Evolutionary conservation across 2,113 vertebrate species (phyloP).

Genomic region (Odocoileus hemionus): DNA sequence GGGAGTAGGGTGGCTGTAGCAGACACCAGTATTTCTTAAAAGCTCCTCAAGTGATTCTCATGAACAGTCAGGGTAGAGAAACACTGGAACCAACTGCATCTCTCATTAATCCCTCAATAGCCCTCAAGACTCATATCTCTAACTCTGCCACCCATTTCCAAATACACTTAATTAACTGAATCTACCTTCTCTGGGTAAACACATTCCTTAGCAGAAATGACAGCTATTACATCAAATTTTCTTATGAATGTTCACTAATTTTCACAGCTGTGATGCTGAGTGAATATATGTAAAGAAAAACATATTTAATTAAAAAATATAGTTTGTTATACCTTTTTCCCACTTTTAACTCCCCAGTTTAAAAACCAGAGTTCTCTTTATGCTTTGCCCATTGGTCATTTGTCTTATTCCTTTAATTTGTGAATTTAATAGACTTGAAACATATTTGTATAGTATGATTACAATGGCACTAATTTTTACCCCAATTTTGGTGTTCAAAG

Average conservation of each 20-base stretch:
- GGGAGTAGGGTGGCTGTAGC: background rate
- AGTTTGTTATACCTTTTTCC: background rate
- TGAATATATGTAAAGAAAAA: background rate
- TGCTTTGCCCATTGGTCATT: background rate
- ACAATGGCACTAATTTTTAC: background rate
- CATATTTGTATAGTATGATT: background rate
- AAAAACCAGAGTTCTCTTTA: background rate
- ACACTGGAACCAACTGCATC: background rate
- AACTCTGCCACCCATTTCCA: background rate
- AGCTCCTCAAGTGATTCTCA: background rate
- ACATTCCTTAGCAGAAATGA: background rate
- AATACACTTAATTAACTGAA: background rate
- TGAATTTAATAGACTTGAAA: background rate
- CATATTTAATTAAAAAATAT: background rate
- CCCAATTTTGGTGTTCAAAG: background rate
- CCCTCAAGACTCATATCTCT: background rate
- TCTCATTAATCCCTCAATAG: background rate
- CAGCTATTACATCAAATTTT: background rate
- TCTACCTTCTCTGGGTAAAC: background rate
- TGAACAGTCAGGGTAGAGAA: background rate
- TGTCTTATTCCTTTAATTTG: background rate
- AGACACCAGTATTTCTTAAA: background rate
- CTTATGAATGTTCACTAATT: background rate
- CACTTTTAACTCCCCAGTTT: background rate
- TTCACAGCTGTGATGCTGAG: background rate